Percentiles rank a stretch among this genome's conserved stretches.
These are phyloP conservation scores for Philypnodon macrostomus DNA, from an alignment of 2,797 vertebrate genomes.

Conservation along the genomic window DNA sequence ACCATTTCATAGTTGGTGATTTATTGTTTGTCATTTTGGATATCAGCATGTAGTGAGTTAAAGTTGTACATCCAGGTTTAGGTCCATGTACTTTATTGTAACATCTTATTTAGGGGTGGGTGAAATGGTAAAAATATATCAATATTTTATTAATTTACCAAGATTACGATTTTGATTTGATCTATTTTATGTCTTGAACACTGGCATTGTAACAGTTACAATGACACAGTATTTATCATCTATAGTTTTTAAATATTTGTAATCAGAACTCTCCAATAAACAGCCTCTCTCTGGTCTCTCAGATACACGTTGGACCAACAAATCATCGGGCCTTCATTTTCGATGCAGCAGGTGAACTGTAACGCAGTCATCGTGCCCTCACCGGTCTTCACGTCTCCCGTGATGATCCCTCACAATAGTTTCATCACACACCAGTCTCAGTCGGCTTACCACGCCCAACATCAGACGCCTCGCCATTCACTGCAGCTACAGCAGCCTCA, in stretches of 20 bases:
- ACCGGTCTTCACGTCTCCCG: constrained; percentile 73
- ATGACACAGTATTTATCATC: too few species aligned
- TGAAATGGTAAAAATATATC: too few species aligned
- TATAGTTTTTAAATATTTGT: too few species aligned
- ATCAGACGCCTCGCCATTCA: constrained; percentile 67
- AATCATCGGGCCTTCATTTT: constrained; percentile 69
- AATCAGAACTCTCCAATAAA: not conserved
- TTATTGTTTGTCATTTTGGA: too few species aligned
- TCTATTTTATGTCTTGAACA: too few species aligned
- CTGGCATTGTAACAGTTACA: too few species aligned
- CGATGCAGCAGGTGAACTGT: constrained; percentile 76
- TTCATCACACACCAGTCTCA: constrained; percentile 74
- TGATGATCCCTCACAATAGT: constrained; percentile 77
- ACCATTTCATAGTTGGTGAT: too few species aligned
- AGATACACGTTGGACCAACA: constrained; percentile 83
- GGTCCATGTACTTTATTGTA: not conserved
- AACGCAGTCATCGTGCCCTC: constrained; percentile 71
- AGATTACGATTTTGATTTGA: too few species aligned
- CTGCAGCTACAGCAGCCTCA: constrained; percentile 78
- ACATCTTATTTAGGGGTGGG: too few species aligned
- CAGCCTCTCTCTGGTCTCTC: constrained; percentile 18
- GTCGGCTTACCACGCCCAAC: constrained; percentile 68
- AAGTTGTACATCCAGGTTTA: too few species aligned
- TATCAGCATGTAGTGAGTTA: too few species aligned
- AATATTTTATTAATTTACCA: too few species aligned